Evolutionary conservation across 2,113 vertebrate genomes (phyloP).

Genomic region (Etheostoma spectabile): DNA sequence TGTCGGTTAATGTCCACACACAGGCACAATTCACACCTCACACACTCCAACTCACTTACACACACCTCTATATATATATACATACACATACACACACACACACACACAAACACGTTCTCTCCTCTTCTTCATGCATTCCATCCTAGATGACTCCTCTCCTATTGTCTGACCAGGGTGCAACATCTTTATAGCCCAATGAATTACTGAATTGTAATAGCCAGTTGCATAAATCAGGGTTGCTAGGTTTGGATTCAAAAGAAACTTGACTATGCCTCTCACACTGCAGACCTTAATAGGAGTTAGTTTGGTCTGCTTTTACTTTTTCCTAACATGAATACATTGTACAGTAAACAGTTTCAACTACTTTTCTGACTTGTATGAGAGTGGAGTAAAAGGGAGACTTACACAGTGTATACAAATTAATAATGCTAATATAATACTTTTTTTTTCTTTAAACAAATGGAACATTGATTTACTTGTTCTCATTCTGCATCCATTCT

Average conservation of each 20-base stretch:
- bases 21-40: slow-evolving; percentile 46
- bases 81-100: slow-evolving; percentile 5
- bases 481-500: not conserved
- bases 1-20: slow-evolving; percentile 84
- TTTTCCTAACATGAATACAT: not conserved
- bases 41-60: slow-evolving; percentile 14
- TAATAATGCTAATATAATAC: too few species aligned
- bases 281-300: not conserved
- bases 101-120: slow-evolving; percentile 12
- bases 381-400: too few species aligned
- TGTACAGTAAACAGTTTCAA: not conserved
- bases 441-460: too few species aligned
- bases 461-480: too few species aligned
- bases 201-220: not conserved
- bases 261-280: not conserved
- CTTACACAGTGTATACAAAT: too few species aligned
- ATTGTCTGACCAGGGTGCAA: slow-evolving; percentile 47
- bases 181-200: slow-evolving; percentile 20
- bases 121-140: slow-evolving; percentile 30
- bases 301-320: not conserved
- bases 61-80: too few species aligned
- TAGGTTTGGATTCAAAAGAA: not conserved
- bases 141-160: slow-evolving; percentile 43
- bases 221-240: not conserved
- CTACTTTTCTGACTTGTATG: too few species aligned